Evolutionary conservation across 1,140 invertebrate species (phyloP), one percentile per base, ranked within the genome.

Genomic region (Leptinotarsa lineolata): DNA sequence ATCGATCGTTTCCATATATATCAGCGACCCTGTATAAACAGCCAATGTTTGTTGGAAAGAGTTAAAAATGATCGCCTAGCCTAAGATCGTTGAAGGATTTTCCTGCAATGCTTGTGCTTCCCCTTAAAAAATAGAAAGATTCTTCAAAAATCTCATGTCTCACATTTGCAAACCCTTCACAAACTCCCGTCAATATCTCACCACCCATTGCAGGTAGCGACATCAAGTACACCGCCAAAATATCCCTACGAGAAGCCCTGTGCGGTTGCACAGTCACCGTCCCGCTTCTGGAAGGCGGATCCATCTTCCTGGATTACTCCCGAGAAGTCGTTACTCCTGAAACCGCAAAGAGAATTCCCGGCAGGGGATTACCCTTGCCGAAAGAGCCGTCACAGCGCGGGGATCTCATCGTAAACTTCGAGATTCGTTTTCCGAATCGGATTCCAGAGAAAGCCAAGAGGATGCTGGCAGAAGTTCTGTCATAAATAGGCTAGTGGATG

Each of bases 351-450:
- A 86, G 92, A 77, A 91, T 97, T 61, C 88, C 88, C 69, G 94
- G 93, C 2, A 90, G 93, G 78, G 96, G 96, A 20, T 84, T 98
- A 68, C 96, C 97, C 1, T 91, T 90, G 78, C 93, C 95, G 0
- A 97, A 97, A 85, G 93, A 95, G 75, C 91, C 93, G 13, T 88
- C 86, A 18, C 86, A 90, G 70, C 89, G 92, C 76, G 96, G 96
- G 22, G 95, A 98, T 84, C 85, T 98, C 4, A 86, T 98, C 44
- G 91, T 98, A 13, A 90, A 91, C 66, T 98, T 98, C 84, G 93
- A 97, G 80, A 94, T 98, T 76, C 89, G 90, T 82, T 98, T 98
- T 86, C 97, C 97, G 0, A 91, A 94, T 18, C 85, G 84, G 30
- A 82, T 97, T 67, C 83, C 90, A 18, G 84, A 90, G 78, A 88